Percentiles rank a stretch among this genome's conserved stretches.
Evolutionary conservation across 2,113 vertebrate genomes (phyloP).

Genomic region (Gobiocypris rarus): DNA sequence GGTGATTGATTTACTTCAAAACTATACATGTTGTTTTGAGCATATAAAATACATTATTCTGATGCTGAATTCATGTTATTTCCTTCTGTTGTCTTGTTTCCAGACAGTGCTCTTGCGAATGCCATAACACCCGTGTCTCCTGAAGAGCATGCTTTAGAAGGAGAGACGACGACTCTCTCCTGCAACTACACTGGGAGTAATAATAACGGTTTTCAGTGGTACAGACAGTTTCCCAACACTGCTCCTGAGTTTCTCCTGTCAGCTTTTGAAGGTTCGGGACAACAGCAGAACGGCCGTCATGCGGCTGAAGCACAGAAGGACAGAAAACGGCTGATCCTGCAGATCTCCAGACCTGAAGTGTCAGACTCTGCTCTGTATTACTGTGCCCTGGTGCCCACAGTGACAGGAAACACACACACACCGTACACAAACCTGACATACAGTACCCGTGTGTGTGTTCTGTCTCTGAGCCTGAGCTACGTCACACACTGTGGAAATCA

Average conservation of each 20-base stretch:
- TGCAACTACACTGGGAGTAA: slow-evolving; percentile 20
- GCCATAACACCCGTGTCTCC: neutral
- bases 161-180: neutral
- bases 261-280: neutral
- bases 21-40: neutral
- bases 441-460: no score
- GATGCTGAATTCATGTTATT: neutral
- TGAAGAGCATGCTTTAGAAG: neutral
- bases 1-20: neutral
- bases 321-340: neutral
- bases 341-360: slow-evolving; percentile 37
- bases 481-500: neutral
- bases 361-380: slow-evolving; percentile 35
- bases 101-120: neutral
- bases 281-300: neutral
- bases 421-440: slow-evolving; percentile 32
- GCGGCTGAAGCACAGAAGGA: neutral
- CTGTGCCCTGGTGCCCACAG: slow-evolving; percentile 18
- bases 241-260: neutral
- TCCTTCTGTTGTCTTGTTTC: neutral
- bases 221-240: neutral
- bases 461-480: no score
- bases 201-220: neutral
- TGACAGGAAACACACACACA: slow-evolving; percentile 16
- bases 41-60: neutral